Base-by-base conservation (phyloP, 2,797 vertebrate genomes). In the Neopelma chrysocephalum region DNA sequence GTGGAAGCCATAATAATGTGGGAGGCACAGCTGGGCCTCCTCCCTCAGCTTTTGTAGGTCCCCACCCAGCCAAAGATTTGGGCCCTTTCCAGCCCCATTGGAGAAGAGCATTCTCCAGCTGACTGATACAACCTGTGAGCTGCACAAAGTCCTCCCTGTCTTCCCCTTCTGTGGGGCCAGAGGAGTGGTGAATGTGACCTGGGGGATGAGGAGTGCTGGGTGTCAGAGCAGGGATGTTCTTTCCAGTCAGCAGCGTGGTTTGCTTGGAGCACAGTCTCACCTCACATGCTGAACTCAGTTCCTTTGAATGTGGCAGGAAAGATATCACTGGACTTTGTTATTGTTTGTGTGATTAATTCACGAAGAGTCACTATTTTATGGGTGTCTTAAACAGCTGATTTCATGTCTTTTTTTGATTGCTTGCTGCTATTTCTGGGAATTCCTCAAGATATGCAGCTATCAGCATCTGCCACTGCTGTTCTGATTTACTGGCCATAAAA, bases 381-480 rank as follows among this genome's bases (percentile, higher is more conserved):
- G 22, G 34, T 54, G 27, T 87, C 50, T 82, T 62, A 60, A 84
- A 90, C n/a, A 76, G 53, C 53, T 80, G 81, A 61, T 80, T 82
- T 82, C 8, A 13, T 26, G 0, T 77, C 4, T 57, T 71, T 79
- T 82, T 81, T 57, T 21, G 26, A 50, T 82, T 56, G 20, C 45
- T 92, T 61, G 48, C 61, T 81, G 60, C 62, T 91, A 2, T 95
- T 96, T 94, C 81, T 91, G 93, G 57, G 68, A 90, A 58, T 79
- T 92, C 58, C 70, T 84, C 20, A 87, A 90, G 93, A 91, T 71
- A 60, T 4, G 65, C 69, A 85, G 76, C 60, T 80, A 32, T 85
- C 72, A 78, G 77, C 51, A 69, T 75, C 40, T 65, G 65, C 83
- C 38, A 61, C 34, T 60, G 40, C 69, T 75, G n/a, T 72, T 94